phyloP scores from a whole-genome alignment of 2,113 vertebrate species.

The Dasyprocta punctata region DNA sequence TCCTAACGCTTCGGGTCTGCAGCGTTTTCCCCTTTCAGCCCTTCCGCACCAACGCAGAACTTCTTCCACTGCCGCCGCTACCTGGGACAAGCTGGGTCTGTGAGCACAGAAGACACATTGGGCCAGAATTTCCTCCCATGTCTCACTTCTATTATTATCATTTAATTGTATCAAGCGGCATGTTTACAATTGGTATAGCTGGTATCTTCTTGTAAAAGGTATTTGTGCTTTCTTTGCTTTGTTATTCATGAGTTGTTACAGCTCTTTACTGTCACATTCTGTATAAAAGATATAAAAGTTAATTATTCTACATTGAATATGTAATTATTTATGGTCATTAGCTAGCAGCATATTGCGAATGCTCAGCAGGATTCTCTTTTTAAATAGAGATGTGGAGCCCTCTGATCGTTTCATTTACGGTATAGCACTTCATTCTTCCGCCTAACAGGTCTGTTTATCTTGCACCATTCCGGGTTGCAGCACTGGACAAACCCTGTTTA shows the following conservation, averaged over 20 bases:
- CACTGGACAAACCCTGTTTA: slow-evolving; percentile 34
- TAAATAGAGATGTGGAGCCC: not conserved
- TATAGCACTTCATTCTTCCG: not conserved
- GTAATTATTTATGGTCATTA: slow-evolving; percentile 38
- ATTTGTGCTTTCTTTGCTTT: not conserved
- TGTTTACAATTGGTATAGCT: not conserved
- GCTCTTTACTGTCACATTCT: not conserved
- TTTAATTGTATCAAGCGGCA: not conserved
- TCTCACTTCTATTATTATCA: not conserved
- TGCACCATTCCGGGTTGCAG: not conserved
- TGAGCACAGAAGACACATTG: not conserved
- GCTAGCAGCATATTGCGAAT: not conserved
- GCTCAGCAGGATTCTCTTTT: not conserved
- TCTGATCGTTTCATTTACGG: slow-evolving; percentile 47
- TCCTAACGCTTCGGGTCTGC: not conserved
- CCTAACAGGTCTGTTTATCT: not conserved
- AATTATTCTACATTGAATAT: slow-evolving; percentile 18
- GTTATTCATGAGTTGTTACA: not conserved
- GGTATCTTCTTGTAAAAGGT: not conserved
- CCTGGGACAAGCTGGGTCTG: not conserved
- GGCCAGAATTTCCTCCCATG: not conserved
- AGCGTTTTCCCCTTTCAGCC: not conserved
- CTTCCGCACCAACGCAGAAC: not conserved
- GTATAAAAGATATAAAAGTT: slow-evolving; percentile 50
- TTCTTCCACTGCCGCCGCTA: not conserved